Conservation (phyloP, 2,888 invertebrate species). For the Dilophus febrilis region DNA sequence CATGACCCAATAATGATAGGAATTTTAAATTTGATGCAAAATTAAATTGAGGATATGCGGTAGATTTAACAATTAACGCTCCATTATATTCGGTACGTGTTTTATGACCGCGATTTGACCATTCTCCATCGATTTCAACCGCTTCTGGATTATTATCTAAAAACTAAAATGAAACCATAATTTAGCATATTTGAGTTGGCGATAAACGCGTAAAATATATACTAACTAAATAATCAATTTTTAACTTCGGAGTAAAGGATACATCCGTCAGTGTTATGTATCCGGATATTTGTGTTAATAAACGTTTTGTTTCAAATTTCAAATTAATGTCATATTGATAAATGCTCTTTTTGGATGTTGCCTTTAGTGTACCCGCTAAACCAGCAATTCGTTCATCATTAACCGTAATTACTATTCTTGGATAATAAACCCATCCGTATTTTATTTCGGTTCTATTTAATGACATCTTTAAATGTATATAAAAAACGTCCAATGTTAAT, state of each 20-base stretch:
- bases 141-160: conserved; percentile 25
- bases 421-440: conserved; percentile 52
- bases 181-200: background rate
- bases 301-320: conserved; percentile 60
- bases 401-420: conserved; percentile 51
- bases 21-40: conserved; percentile 43
- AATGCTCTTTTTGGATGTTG: conserved; percentile 47
- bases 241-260: conserved; percentile 24
- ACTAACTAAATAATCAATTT: conserved; percentile 37
- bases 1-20: conserved; percentile 52
- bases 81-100: conserved; percentile 33
- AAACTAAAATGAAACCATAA: too few relatives aligned
- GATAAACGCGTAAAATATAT: background rate
- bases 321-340: conserved; percentile 60
- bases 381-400: conserved; percentile 57
- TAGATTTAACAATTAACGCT: conserved; percentile 49
- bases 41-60: conserved; percentile 59
- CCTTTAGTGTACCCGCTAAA: conserved; percentile 39
- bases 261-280: conserved; percentile 39
- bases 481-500: too few relatives aligned
- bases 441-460: conserved; percentile 22
- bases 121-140: conserved; percentile 31
- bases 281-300: conserved; percentile 55
- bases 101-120: conserved; percentile 32
- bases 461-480: conserved; percentile 18